Evolutionary conservation across 2,888 invertebrate species (phyloP).

Genomic region (Drosophila incognita): DNA sequence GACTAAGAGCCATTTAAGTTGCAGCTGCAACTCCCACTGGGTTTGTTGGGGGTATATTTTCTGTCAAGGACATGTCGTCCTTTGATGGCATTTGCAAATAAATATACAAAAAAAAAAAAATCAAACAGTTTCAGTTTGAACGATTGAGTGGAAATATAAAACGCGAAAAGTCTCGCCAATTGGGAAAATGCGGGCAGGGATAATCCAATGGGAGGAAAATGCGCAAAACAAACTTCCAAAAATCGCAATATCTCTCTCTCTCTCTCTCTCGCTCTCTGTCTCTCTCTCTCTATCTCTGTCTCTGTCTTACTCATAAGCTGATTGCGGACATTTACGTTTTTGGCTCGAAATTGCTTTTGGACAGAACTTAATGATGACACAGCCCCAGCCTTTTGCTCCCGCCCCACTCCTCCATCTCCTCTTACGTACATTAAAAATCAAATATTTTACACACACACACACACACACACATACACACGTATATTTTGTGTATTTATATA

Average conservation of each 20-base stretch:
- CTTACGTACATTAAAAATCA: slow-evolving; percentile 32
- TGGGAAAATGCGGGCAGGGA: slow-evolving; percentile 25
- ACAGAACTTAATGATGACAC: slow-evolving; percentile 71
- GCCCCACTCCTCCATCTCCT: not conserved
- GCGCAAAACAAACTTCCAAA: not conserved
- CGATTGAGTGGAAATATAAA: slow-evolving; percentile 65
- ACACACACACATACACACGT: not conserved
- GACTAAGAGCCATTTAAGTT: slow-evolving; percentile 29
- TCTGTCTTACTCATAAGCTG: slow-evolving; percentile 18
- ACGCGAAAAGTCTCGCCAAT: slow-evolving; percentile 65
- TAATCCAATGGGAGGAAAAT: not conserved
- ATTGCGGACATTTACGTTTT: slow-evolving; percentile 59
- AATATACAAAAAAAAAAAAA: slow-evolving; percentile 50
- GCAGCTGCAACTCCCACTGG: slow-evolving; percentile 11
- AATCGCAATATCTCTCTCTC: not conserved
- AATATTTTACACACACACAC: slow-evolving; percentile 18
- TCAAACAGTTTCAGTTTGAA: slow-evolving; percentile 31
- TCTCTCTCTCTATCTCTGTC: not conserved
- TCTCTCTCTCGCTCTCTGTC: not conserved
- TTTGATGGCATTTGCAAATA: slow-evolving; percentile 68
- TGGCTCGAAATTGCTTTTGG: slow-evolving; percentile 63
- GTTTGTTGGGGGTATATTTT: not conserved
- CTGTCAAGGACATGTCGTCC: slow-evolving; percentile 49
- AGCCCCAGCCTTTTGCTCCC: slow-evolving; percentile 1
- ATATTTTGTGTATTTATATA: slow-evolving; percentile 16